phyloP scores from a whole-genome alignment of 2,797 vertebrate species.

The Serranus cabrilla region DNA sequence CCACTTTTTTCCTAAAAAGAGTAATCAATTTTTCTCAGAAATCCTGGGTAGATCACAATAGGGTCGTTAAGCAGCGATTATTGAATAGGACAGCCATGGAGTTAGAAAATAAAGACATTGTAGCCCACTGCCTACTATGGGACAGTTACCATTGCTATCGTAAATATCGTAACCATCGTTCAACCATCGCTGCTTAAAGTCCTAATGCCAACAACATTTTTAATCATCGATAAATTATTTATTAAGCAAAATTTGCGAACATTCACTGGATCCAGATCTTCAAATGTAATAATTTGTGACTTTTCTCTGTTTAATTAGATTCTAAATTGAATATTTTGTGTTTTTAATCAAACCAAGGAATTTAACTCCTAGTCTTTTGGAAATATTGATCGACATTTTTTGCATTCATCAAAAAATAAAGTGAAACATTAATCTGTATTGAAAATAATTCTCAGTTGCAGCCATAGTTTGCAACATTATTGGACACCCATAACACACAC shows the following conservation, averaged over 20 bases:
- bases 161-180: too few species aligned
- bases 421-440: neutral
- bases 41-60: conserved; percentile 1
- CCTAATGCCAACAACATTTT: too few species aligned
- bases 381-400: too few species aligned
- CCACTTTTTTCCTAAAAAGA: conserved; percentile 57
- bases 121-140: too few species aligned
- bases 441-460: neutral
- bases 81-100: too few species aligned
- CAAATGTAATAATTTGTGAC: neutral
- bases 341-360: conserved; percentile 8
- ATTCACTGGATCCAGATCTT: neutral
- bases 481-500: conserved; percentile 14
- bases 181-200: too few species aligned
- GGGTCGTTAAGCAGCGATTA: neutral
- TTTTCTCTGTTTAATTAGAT: neutral
- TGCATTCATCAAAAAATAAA: too few species aligned
- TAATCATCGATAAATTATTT: too few species aligned
- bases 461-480: neutral
- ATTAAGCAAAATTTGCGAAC: neutral
- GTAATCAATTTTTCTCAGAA: neutral
- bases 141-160: too few species aligned
- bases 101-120: too few species aligned
- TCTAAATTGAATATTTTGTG: conserved; percentile 1
- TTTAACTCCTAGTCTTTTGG: too few species aligned